Conservation (phyloP, 2,888 invertebrate species). For the Microctonus aethiopoides region DNA sequence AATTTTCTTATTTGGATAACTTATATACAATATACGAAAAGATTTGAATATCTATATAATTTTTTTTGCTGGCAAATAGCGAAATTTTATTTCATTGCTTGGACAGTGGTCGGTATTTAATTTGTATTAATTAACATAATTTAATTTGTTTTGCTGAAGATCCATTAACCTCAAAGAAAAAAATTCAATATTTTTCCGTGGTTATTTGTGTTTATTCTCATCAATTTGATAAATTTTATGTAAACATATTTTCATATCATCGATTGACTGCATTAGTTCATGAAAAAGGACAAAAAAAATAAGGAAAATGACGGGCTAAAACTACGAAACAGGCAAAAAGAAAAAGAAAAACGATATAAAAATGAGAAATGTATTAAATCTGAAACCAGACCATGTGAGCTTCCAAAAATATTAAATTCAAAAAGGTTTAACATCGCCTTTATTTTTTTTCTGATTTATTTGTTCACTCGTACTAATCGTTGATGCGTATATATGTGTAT, state of each 20-base stretch:
- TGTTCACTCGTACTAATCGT: slow-evolving; percentile 5
- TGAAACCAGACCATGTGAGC: slow-evolving; percentile 40
- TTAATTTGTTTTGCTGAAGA: neutral
- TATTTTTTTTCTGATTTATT: slow-evolving; percentile 38
- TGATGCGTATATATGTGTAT: slow-evolving; percentile 7
- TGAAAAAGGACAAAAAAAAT: slow-evolving; percentile 6
- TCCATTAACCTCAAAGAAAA: neutral
- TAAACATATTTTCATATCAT: slow-evolving; percentile 1
- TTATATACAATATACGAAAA: neutral
- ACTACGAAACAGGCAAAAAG: slow-evolving; percentile 21
- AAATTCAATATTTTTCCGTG: slow-evolving; percentile 1
- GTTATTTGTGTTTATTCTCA: neutral
- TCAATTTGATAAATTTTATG: slow-evolving; percentile 1
- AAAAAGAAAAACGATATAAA: neutral
- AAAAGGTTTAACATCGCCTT: slow-evolving; percentile 40
- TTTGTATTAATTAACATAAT: neutral
- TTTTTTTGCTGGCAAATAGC: neutral
- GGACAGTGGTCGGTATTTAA: neutral
- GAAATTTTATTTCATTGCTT: neutral
- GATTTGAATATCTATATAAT: neutral
- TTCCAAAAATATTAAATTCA: slow-evolving; percentile 42
- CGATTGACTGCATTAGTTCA: slow-evolving; percentile 1
- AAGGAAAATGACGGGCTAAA: slow-evolving; percentile 27
- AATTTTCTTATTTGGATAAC: neutral
- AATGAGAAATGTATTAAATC: slow-evolving; percentile 28